These are phyloP conservation scores for Gorsachius magnificus DNA, from an alignment of 2,797 vertebrate species.

Conservation along the genomic window DNA sequence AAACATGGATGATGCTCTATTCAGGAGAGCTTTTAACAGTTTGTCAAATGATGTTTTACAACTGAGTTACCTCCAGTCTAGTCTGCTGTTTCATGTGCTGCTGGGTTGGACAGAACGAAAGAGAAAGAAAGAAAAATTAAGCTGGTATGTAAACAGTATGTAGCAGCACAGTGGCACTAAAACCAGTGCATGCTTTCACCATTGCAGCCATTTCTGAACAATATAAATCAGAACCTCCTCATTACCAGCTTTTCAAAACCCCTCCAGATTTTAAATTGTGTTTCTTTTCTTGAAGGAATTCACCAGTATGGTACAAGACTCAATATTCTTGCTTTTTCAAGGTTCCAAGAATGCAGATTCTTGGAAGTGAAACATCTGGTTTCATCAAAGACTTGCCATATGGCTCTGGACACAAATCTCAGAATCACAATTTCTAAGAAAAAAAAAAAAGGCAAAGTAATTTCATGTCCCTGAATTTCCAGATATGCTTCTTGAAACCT, in stretches of 20 bases:
- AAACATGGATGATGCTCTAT: background rate
- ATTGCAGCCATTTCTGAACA: background rate
- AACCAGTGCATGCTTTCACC: background rate
- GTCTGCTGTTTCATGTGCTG: background rate
- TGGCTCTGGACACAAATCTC: background rate
- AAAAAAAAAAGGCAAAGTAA: background rate
- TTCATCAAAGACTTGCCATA: background rate
- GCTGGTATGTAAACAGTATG: background rate
- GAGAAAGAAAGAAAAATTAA: background rate
- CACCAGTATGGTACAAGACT: background rate
- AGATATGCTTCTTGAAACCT: background rate
- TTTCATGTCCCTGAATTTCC: background rate
- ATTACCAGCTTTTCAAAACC: background rate
- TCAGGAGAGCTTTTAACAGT: slow-evolving; percentile 9
- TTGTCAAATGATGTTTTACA: background rate
- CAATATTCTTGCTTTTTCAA: background rate
- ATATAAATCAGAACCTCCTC: background rate
- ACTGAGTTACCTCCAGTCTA: background rate
- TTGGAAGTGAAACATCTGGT: background rate
- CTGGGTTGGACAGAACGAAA: background rate
- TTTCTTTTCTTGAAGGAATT: background rate
- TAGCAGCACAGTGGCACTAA: background rate
- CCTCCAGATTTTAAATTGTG: background rate
- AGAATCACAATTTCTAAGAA: background rate
- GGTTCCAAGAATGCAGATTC: background rate